A percentile compares a stretch with the other conserved stretches of the same genome.
These are phyloP conservation scores for Agrypnia vestita DNA, from an alignment of 1,140 invertebrate genomes.

Conservation along the genomic window DNA sequence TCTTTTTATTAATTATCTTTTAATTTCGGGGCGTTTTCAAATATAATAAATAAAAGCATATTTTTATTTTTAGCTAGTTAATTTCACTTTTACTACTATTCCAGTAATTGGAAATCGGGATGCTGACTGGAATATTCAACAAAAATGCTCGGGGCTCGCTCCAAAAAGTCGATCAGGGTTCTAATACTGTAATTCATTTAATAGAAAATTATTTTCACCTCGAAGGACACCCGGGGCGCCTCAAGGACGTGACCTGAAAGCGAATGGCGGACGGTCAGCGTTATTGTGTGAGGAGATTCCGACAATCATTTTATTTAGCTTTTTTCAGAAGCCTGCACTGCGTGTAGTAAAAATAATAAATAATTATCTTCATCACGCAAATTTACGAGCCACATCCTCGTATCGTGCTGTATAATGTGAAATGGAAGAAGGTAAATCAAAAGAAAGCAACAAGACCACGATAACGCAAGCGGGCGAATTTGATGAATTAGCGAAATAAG, in stretches of 20 bases:
- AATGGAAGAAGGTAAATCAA: no score
- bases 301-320: background rate
- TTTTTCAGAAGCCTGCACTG: no score
- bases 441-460: no score
- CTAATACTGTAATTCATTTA: conserved; percentile 61
- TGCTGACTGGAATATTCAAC: conserved; percentile 26
- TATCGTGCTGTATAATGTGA: no score
- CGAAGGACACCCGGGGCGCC: conserved; percentile 20
- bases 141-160: background rate
- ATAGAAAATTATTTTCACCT: conserved; percentile 61
- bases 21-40: no score
- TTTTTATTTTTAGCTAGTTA: background rate
- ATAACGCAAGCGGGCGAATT: no score
- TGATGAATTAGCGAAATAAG: no score
- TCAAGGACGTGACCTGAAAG: conserved; percentile 24
- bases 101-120: background rate
- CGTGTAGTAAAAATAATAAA: no score
- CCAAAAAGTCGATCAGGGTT: conserved; percentile 42
- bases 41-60: no score
- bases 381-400: no score
- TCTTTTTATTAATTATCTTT: no score
- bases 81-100: conserved; percentile 20
- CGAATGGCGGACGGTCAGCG: conserved; percentile 21
- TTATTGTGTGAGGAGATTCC: background rate
- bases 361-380: no score